These are phyloP conservation scores for Amphiprion percula DNA, from an alignment of 2,113 vertebrate species.

Conservation along the genomic window DNA sequence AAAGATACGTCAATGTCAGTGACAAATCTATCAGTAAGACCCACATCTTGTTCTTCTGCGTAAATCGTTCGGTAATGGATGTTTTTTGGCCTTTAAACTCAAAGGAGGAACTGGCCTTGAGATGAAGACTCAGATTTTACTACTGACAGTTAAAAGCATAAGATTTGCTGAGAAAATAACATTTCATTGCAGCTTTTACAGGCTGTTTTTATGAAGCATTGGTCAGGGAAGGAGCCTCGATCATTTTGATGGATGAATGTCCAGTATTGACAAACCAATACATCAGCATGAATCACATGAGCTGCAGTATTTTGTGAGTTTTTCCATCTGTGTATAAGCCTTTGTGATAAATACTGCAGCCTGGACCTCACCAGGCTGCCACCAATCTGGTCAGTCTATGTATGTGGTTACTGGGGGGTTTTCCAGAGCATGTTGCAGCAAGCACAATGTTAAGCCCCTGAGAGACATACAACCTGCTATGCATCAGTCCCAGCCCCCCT, in stretches of 20 bases:
- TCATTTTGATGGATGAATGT: constrained; percentile 39
- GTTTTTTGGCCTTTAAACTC: too few species aligned
- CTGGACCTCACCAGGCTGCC: constrained; percentile 17
- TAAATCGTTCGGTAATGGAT: too few species aligned
- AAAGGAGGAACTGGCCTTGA: not conserved
- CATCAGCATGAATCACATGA: constrained; percentile 25
- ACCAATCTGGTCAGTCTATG: constrained; percentile 41
- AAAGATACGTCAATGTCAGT: too few species aligned
- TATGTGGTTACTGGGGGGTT: constrained; percentile 19
- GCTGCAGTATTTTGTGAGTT: not conserved
- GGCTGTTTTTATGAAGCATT: constrained; percentile 20
- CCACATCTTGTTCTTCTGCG: too few species aligned
- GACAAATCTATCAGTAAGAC: too few species aligned
- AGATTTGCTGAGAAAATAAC: too few species aligned
- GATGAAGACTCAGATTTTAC: too few species aligned
- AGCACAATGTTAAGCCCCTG: constrained; percentile 41
- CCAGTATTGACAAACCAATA: constrained; percentile 33
- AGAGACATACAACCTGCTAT: constrained; percentile 64
- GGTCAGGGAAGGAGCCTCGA: not conserved
- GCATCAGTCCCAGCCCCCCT: constrained; percentile 57
- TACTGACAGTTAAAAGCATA: too few species aligned
- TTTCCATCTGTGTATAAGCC: not conserved
- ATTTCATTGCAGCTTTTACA: constrained; percentile 11
- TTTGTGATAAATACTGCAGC: constrained; percentile 30
- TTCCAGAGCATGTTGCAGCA: constrained; percentile 27